Conservation (phyloP, 2,888 invertebrate genomes). For the Cotesia congregata region DNA sequence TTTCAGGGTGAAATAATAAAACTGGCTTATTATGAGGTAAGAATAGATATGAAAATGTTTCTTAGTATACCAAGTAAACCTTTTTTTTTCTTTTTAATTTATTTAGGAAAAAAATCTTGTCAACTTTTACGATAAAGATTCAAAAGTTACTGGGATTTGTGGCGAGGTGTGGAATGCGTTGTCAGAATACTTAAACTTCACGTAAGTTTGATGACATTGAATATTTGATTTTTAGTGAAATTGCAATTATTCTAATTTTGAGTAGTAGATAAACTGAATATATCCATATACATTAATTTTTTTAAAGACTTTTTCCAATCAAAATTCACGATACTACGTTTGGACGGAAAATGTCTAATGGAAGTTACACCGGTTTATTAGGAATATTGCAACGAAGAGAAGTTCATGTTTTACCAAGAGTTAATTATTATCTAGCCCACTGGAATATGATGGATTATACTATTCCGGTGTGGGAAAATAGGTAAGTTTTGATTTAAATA, state of each 20-base stretch:
- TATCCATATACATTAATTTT: not conserved
- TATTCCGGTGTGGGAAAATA: slow-evolving; percentile 46
- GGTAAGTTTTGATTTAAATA: slow-evolving; percentile 33
- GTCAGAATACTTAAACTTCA: slow-evolving; percentile 35
- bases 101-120: slow-evolving; percentile 25
- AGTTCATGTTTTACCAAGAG: slow-evolving; percentile 47
- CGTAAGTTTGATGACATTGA: slow-evolving; percentile 24
- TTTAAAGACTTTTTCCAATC: slow-evolving; percentile 26
- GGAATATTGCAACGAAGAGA: slow-evolving; percentile 45
- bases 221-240: not conserved
- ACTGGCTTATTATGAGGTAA: slow-evolving; percentile 36
- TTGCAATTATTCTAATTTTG: no score
- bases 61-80: not conserved
- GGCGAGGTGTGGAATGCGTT: slow-evolving; percentile 35
- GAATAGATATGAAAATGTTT: no score
- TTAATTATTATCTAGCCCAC: slow-evolving; percentile 35
- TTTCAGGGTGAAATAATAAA: slow-evolving; percentile 40
- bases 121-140: slow-evolving; percentile 24
- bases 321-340: slow-evolving; percentile 31
- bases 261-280: no score
- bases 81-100: slow-evolving; percentile 4
- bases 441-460: slow-evolving; percentile 45
- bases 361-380: slow-evolving; percentile 46
- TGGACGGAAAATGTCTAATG: slow-evolving; percentile 40
- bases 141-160: slow-evolving; percentile 32